These are phyloP conservation scores for Albula goreensis DNA, from an alignment of 2,113 vertebrate genomes.

Conservation along the genomic window DNA sequence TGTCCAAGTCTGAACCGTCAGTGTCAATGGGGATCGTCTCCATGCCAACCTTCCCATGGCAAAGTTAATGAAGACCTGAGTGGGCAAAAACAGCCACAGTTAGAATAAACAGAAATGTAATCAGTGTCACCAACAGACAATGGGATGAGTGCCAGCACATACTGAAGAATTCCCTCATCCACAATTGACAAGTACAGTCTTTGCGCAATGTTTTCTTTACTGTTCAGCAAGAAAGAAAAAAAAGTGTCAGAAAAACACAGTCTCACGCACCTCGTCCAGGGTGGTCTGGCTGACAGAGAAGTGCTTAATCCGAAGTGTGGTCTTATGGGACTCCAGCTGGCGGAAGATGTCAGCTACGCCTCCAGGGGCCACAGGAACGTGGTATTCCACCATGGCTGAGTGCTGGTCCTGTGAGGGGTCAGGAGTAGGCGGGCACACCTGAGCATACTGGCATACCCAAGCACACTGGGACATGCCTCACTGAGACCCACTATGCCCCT, in stretches of 20 bases:
- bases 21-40: conserved; percentile 41
- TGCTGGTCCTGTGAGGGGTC: conserved; percentile 78
- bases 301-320: conserved; percentile 85
- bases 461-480: not conserved
- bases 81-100: conserved; percentile 20
- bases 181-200: too few relatives aligned
- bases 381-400: conserved; percentile 88
- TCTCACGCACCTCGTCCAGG: conserved; percentile 87
- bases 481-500: not conserved
- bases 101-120: not conserved
- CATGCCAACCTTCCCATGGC: conserved; percentile 75
- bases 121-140: not conserved
- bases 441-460: too few relatives aligned
- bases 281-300: conserved; percentile 96
- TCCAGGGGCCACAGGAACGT: conserved; percentile 83
- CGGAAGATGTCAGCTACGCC: conserved; percentile 92
- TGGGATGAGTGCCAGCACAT: not conserved
- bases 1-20: conserved; percentile 38
- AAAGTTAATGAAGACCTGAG: conserved; percentile 95
- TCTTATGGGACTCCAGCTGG: conserved; percentile 86
- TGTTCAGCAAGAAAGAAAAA: too few relatives aligned
- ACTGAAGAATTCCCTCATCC: not conserved
- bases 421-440: conserved; percentile 27
- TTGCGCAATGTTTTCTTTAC: too few relatives aligned
- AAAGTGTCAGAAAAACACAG: not conserved